A percentile compares a stretch with the other conserved stretches of the same genome.
phyloP scores from a whole-genome alignment of 1,140 invertebrate genomes.

The Bombus polaris region DNA sequence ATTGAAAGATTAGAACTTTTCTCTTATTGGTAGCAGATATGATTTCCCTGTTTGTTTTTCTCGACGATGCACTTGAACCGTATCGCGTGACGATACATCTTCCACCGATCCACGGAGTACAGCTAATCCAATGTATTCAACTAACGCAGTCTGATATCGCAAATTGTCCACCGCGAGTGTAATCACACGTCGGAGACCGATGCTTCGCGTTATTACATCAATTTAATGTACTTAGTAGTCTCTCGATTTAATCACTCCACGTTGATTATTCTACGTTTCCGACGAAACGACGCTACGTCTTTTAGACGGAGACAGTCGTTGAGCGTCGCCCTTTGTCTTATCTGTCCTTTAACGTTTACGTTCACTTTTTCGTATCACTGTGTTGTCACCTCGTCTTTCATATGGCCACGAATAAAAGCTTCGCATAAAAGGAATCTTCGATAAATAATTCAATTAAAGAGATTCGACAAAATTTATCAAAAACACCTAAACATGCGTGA shows the following conservation, averaged over 20 bases:
- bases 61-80: constrained; percentile 43
- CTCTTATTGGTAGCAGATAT: neutral
- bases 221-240: neutral
- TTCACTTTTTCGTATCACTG: neutral
- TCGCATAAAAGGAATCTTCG: neutral
- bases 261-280: neutral
- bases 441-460: too few relatives aligned
- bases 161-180: neutral
- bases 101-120: constrained; percentile 35
- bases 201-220: neutral
- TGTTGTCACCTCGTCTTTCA: neutral
- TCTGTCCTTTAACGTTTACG: neutral
- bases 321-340: too few relatives aligned
- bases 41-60: constrained; percentile 14
- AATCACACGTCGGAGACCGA: neutral
- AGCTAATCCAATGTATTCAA: constrained; percentile 16
- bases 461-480: too few relatives aligned
- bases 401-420: neutral
- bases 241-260: neutral
- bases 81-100: constrained; percentile 33
- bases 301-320: neutral
- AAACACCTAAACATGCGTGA: too few relatives aligned
- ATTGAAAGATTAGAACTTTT: neutral
- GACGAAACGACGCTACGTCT: neutral
- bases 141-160: neutral